Base-by-base conservation (phyloP, 2,113 vertebrate genomes). In the Cercopithecus mona region DNA sequence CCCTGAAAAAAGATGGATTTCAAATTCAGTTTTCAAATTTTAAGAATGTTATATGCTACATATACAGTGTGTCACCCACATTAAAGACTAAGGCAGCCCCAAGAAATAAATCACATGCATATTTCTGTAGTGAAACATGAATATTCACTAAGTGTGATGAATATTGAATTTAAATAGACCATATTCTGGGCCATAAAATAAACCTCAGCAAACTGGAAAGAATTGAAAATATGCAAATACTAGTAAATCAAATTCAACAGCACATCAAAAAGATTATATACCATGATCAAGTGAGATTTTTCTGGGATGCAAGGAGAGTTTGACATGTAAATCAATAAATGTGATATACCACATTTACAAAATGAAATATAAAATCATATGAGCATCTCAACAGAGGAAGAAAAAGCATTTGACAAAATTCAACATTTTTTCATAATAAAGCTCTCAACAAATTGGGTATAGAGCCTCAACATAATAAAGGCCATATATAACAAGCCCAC, bases 1-100 rank as follows among this genome's bases (percentile, higher is more conserved):
- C 52, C 17, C 9, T 75, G 40, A 70, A 40, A 45, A 45, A 55
- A 75, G 16, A 22, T 82, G 18, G 94, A 16, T 86, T 93, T 85
- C 93, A 82, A 95, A 55, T 87, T 83, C 79, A 27, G 27, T 85
- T 84, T 88, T 93, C 43, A 81, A 2, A 86, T 55, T 57, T 97
- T 78, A 92, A 68, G 35, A 66, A 55, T 83, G 64, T 85, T 70
- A 30, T 30, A 23, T 72, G 59, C 50, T 84, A 1, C 32, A 35
- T 64, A 22, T 72, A 9, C 38, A 64, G 7, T 35, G 4, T 92
- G n/a, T 93, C 30, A 79, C 40, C 18, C 16, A 61, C 22, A 57
- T 72, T 83, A 20, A 25, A 75, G 64, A 8, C 23, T 61, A 27
- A 2, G 45, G 8, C 20, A 90, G 16, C 57, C 14, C 43, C 14